Evolutionary conservation across 2,113 vertebrate genomes (phyloP).

Genomic region (Ptilorrhoa leucosticta): DNA sequence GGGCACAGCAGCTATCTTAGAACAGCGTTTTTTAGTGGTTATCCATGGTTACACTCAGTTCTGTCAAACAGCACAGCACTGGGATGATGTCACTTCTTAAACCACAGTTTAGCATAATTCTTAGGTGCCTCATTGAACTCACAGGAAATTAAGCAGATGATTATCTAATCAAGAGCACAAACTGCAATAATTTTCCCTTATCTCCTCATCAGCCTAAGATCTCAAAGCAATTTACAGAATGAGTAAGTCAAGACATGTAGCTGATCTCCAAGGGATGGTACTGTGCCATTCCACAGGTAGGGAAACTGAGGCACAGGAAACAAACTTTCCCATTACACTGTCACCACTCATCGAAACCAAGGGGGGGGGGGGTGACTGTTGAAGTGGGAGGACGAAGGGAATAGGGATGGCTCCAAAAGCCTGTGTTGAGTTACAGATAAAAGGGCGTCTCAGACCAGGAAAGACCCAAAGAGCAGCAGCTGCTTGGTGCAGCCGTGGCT

Average conservation of each 20-base stretch:
- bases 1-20: background rate
- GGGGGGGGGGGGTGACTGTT: background rate
- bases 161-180: constrained; percentile 60
- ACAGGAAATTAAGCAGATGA: constrained; percentile 65
- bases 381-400: background rate
- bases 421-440: background rate
- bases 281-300: background rate
- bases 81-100: constrained; percentile 32
- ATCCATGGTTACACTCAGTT: background rate
- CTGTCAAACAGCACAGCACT: background rate
- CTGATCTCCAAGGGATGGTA: background rate
- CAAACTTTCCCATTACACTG: background rate
- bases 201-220: constrained; percentile 39
- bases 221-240: constrained; percentile 45
- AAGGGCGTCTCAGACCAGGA: background rate
- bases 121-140: constrained; percentile 51
- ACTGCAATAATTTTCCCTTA: constrained; percentile 61
- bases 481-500: accelerated
- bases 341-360: background rate
- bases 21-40: background rate
- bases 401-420: background rate
- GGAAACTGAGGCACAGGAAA: background rate
- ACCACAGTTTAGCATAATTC: constrained; percentile 44
- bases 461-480: background rate
- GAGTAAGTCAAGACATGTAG: background rate